Evolutionary conservation across 1,140 invertebrate genomes (phyloP).

Genomic region (Myzus persicae): DNA sequence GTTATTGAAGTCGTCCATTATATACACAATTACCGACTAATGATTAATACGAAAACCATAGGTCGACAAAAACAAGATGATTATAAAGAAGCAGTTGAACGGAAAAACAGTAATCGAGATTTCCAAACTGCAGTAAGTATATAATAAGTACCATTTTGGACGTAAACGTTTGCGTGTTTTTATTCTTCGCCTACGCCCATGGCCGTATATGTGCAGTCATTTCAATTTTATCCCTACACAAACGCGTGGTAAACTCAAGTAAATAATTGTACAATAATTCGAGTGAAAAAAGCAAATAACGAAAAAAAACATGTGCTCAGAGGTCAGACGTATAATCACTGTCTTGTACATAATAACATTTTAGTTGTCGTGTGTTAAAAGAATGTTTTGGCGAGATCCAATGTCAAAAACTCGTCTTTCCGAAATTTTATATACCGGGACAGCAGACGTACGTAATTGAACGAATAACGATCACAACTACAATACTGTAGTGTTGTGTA

Average conservation of each 20-base stretch:
- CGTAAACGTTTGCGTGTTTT: neutral
- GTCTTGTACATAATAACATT: neutral
- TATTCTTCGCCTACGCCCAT: neutral
- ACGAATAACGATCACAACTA: neutral
- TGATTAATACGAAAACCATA: neutral
- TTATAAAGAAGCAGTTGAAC: neutral
- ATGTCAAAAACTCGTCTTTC: neutral
- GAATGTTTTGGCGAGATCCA: neutral
- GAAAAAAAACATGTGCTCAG: neutral
- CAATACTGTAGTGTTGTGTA: neutral
- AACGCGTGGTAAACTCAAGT: neutral
- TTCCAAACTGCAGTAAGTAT: neutral
- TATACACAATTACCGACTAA: neutral
- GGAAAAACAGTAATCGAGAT: neutral
- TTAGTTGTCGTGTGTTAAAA: neutral
- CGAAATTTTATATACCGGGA: neutral
- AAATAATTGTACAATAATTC: neutral
- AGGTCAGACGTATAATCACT: neutral
- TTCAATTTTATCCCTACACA: neutral
- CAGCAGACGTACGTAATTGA: too few relatives aligned
- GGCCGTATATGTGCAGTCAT: neutral
- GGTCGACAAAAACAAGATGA: neutral
- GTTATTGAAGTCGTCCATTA: neutral
- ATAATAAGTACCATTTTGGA: neutral
- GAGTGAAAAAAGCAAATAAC: neutral